Base-by-base conservation (phyloP, 2,797 vertebrate species). In the Euthynnus affinis region DNA sequence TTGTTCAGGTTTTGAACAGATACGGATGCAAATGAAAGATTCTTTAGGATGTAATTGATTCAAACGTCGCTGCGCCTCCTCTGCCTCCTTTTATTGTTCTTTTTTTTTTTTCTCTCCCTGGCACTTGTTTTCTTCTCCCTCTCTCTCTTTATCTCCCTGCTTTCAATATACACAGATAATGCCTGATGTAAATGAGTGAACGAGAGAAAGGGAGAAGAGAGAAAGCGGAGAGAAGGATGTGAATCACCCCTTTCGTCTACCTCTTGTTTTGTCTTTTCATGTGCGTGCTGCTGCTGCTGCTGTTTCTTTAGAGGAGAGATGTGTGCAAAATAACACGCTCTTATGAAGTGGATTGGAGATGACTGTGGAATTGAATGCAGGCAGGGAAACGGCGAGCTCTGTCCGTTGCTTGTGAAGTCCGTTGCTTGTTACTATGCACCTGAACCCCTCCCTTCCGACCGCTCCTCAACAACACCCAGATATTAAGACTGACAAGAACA, bases 41-140 rank as follows among this genome's bases (percentile, higher is more conserved):
- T 94, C 92, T 94, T 95, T 92, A 92, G 94, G 93, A 94, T 93
- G 94, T 95, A 96, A 96, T 95, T 95, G 95, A 96, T 95, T 96
- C 94, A 96, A 95, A 94, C 91, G 72, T 78, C 51, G 83, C 90
- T 78, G 84, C 85, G 80, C 90, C 92, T 92, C 89, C 89, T 88
- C 90, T 88, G 86, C 88, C 85, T 87, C 84, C 87, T 91, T 89
- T 90, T 90, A 91, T 94, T 94, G 92, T 94, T 88, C 82, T 87
- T 86, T 87, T 91, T 88, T 80, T 86, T 78, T 87, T 86, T 87
- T 91, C 88, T 77, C 58, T 29, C 15, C 69, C 71, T 60, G 80
- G 76, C 71, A 78, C 85, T 87, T 88, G 88, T 88, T 90, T 72
- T 34, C 56, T 64, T 72, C 74, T 84, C 83, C 68, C 72, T 75